Evolutionary conservation across 2,113 vertebrate genomes (phyloP).

Genomic region (human (Homo sapiens)): DNA sequence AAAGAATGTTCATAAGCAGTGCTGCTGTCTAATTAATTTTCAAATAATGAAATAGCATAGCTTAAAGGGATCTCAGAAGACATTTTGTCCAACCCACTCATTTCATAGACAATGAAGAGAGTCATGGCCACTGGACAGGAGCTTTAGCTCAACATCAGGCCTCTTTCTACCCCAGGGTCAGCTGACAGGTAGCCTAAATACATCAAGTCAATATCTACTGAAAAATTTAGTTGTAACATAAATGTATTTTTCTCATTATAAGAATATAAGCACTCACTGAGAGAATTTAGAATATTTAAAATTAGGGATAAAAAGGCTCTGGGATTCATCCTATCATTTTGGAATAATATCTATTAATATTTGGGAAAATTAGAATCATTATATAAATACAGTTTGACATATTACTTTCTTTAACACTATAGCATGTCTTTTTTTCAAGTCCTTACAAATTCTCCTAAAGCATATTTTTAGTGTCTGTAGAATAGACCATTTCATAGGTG

Average conservation of each 20-base stretch:
- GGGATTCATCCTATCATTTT: neutral
- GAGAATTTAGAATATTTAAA: conserved; percentile 9
- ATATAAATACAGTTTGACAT: neutral
- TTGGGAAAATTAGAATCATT: neutral
- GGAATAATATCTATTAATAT: neutral
- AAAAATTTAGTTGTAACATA: neutral
- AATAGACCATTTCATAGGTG: neutral
- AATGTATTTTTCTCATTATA: neutral
- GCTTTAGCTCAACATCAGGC: neutral
- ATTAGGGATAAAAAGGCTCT: neutral
- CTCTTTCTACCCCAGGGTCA: neutral
- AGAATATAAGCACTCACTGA: neutral
- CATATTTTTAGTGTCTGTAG: neutral
- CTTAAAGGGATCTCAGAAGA: neutral
- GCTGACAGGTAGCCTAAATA: neutral
- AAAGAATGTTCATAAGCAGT: neutral
- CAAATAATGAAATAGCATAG: neutral
- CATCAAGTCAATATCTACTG: neutral
- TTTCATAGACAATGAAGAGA: neutral
- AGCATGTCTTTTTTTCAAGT: neutral
- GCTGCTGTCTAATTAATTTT: neutral
- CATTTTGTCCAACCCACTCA: neutral
- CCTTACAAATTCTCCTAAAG: neutral
- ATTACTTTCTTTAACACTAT: neutral
- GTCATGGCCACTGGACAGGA: neutral